Conservation (phyloP, 2,113 vertebrate genomes). For the Paramisgurnus dabryanus region DNA sequence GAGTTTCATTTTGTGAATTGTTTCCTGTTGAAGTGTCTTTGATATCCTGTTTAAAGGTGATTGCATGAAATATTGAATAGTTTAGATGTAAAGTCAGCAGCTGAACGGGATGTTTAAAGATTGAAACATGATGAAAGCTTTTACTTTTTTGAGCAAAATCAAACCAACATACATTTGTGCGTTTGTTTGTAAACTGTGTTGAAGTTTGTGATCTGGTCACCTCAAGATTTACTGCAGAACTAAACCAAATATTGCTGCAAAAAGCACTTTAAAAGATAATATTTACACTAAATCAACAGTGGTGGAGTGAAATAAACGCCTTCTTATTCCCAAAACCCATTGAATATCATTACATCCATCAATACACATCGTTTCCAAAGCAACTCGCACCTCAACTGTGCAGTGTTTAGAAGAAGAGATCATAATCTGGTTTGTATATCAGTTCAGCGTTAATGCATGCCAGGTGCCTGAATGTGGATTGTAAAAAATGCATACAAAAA, state of each 20-base stretch:
- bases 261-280: neutral
- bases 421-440: neutral
- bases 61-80: too few species aligned
- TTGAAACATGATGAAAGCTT: neutral
- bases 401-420: neutral
- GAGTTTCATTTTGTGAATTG: neutral
- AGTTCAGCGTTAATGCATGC: too few species aligned
- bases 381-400: neutral
- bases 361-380: neutral
- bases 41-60: too few species aligned
- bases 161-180: neutral
- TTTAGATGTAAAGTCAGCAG: neutral
- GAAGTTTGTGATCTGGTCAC: neutral
- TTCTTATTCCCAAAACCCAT: neutral
- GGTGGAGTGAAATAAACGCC: too few species aligned
- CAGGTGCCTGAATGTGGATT: too few species aligned
- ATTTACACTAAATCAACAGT: neutral
- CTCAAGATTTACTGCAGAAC: neutral
- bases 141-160: neutral
- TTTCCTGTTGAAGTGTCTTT: too few species aligned
- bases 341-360: neutral
- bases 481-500: too few species aligned
- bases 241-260: conserved; percentile 17
- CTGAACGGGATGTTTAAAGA: neutral
- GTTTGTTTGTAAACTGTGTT: neutral